A percentile compares a stretch with the other conserved stretches of the same genome.
These are phyloP conservation scores for Buphagus erythrorhynchus DNA, from an alignment of 2,797 vertebrate species.

Conservation along the genomic window DNA sequence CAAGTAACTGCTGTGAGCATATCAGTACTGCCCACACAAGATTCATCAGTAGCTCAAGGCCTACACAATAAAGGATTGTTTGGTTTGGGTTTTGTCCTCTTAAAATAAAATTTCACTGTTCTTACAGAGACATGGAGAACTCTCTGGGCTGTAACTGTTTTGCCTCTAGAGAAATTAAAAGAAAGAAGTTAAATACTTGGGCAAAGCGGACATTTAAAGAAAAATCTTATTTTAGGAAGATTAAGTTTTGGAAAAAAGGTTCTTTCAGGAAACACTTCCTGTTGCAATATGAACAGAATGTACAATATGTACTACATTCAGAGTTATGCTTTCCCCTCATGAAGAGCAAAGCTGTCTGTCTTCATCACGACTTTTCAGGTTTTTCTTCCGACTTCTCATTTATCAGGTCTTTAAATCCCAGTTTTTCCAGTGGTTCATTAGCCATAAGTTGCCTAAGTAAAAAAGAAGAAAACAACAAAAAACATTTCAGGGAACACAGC, in stretches of 20 bases:
- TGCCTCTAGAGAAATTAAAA: neutral
- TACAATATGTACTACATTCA: neutral
- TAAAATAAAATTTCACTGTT: neutral
- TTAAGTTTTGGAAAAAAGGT: neutral
- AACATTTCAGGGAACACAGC: neutral
- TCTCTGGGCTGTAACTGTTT: neutral
- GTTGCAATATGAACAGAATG: neutral
- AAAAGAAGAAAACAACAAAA: neutral
- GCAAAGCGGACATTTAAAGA: neutral
- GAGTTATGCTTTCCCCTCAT: neutral
- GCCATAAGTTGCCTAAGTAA: slow-evolving; percentile 88
- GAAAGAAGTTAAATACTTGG: neutral
- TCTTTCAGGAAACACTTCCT: neutral
- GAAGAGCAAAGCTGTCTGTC: neutral
- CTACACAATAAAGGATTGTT: neutral
- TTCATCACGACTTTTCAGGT: slow-evolving; percentile 50
- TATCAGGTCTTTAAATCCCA: slow-evolving; percentile 88
- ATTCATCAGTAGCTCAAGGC: neutral
- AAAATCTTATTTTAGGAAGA: neutral
- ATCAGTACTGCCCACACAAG: neutral
- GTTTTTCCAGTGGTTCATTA: slow-evolving; percentile 87
- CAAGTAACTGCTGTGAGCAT: neutral
- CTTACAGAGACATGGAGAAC: neutral
- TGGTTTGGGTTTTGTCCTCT: neutral
- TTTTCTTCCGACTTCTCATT: slow-evolving; percentile 67